These are phyloP conservation scores for Nebria salina DNA, from an alignment of 2,888 invertebrate species.

Conservation along the genomic window DNA sequence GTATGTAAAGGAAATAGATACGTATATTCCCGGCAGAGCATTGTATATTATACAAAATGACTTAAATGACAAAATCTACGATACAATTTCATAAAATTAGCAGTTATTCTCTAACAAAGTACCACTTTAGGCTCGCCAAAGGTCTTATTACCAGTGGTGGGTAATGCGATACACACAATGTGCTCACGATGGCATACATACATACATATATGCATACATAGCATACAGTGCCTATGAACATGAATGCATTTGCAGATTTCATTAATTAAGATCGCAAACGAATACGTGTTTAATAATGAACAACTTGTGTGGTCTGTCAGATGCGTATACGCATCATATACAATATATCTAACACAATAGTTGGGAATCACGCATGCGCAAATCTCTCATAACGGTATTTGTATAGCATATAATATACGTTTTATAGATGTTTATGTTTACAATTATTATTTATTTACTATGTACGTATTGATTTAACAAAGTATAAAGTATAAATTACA, in stretches of 20 bases:
- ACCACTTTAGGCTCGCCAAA: background rate
- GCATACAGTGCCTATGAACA: background rate
- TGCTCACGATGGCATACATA: background rate
- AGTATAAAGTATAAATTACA: background rate
- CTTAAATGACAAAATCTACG: background rate
- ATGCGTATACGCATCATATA: background rate
- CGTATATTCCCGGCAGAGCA: background rate
- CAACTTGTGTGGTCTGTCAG: constrained; percentile 12
- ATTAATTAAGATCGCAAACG: constrained; percentile 13
- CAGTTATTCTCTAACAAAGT: background rate
- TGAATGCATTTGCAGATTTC: background rate
- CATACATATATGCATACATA: background rate
- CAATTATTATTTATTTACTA: background rate
- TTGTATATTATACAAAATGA: background rate
- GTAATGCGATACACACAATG: background rate
- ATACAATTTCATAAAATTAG: background rate
- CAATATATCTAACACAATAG: background rate
- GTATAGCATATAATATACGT: background rate
- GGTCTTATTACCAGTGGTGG: background rate
- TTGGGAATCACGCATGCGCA: constrained; percentile 4
- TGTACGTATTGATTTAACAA: background rate
- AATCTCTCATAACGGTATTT: background rate
- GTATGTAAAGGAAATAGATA: background rate
- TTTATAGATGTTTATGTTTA: background rate
- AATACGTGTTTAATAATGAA: constrained; percentile 4